Conservation (phyloP, 2,888 invertebrate species). For the Latheticus oryzae region DNA sequence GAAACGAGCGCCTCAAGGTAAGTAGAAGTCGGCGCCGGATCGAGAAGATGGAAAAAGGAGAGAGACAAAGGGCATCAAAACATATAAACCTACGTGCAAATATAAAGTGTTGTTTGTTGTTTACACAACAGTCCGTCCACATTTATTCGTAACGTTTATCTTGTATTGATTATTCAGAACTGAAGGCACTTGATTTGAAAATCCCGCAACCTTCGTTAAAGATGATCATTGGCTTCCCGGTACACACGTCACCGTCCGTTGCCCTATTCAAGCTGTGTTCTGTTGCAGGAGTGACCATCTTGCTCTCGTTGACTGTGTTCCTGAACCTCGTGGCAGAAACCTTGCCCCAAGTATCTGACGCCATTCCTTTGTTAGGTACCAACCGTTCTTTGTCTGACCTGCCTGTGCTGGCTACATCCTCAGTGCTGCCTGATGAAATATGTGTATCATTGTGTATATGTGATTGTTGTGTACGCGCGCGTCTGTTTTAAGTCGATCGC, state of each 20-base stretch:
- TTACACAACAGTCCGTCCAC: too few relatives aligned
- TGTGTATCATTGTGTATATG: constrained; percentile 66
- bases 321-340: constrained; percentile 99
- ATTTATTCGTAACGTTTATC: too few relatives aligned
- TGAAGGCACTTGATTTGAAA: too few relatives aligned
- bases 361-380: constrained; percentile 99
- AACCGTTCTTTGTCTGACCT: constrained; percentile 67
- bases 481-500: constrained; percentile 51
- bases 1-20: constrained; percentile 41
- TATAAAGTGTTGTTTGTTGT: too few relatives aligned
- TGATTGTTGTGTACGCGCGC: constrained; percentile 64
- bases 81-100: too few relatives aligned
- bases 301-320: constrained; percentile 99
- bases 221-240: constrained; percentile 28
- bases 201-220: constrained; percentile 4
- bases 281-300: constrained; percentile 98
- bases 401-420: constrained; percentile 67
- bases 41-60: constrained; percentile 4
- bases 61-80: too few relatives aligned
- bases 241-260: constrained; percentile 54
- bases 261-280: constrained; percentile 72
- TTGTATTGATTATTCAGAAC: too few relatives aligned
- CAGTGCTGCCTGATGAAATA: constrained; percentile 65
- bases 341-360: constrained; percentile 99
- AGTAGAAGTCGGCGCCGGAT: constrained; percentile 41